Base-by-base conservation (phyloP, 2,797 vertebrate species). In the Otus scops region DNA sequence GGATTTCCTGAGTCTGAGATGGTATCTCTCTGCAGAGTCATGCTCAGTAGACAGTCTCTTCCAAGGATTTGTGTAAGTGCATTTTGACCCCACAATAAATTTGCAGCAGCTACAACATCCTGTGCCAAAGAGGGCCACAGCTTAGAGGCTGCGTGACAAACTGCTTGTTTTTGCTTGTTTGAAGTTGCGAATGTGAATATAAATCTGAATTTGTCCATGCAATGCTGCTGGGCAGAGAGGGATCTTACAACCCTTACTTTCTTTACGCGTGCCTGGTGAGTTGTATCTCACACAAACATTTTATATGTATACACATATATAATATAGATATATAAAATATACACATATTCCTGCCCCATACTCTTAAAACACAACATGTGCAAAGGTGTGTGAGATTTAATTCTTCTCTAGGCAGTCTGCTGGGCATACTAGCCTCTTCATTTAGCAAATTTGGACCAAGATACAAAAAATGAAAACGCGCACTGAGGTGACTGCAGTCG, bases 241-340 rank as follows among this genome's bases (percentile, higher is more conserved):
- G 36, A 16, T 13, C 43, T 59, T 19, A 9, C 11, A 45, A 50
- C 45, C 30, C 28, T 57, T 12, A 27, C 45, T 43, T 48, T 36
- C 39, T 36, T 9, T 9, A 4, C 2, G 10, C 48, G 32, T 45
- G 60, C n/a, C 30, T 41, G 30, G 9, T 11, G 75, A 38, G 27
- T 27, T 23, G 5, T 3, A 41, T 26, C 67, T 9, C 60, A 28
- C 8, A 11, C 21, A 38, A 9, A 34, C 13, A 7, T 21, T 63
- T 32, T 7, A 4, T n/a, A 11, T 8, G 14, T 2, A 22, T 4
- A 12, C 3, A 20, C 5, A 34, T 5, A 23, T 12, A 10, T 7
- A 45, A 63, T 8, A 39, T 39, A 39, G 38, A 26, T 4, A 38
- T 10, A 20, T 20, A 13, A 9, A 28, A 34, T 11, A 14, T 6